phyloP scores from a whole-genome alignment of 2,888 invertebrate species.

The Pycnomerus fuliginosus region DNA sequence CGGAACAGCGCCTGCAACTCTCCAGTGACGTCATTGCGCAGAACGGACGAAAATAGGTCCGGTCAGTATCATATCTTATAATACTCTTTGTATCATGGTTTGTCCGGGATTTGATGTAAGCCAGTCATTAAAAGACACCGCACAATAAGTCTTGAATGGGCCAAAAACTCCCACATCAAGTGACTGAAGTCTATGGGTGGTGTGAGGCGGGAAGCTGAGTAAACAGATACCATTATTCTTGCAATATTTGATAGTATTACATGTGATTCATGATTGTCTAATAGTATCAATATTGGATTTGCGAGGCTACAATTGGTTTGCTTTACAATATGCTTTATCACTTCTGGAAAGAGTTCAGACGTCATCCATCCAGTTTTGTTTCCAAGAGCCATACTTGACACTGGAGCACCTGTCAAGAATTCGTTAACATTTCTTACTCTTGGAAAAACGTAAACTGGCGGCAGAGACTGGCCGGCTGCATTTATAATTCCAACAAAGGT shows the following conservation, averaged over 20 bases:
- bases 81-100: too few relatives aligned
- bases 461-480: conserved; percentile 24
- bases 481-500: conserved; percentile 29
- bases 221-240: conserved; percentile 42
- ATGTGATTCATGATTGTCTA: conserved; percentile 43
- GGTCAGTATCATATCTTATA: too few relatives aligned
- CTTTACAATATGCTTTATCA: conserved; percentile 34
- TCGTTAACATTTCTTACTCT: conserved; percentile 22
- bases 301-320: conserved; percentile 25
- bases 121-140: conserved; percentile 23
- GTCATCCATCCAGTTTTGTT: conserved; percentile 21
- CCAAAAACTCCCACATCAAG: conserved; percentile 35
- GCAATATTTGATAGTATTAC: conserved; percentile 37
- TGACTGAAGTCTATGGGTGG: conserved; percentile 40
- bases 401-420: conserved; percentile 21
- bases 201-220: conserved; percentile 43
- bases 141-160: conserved; percentile 37
- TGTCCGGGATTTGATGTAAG: conserved; percentile 31
- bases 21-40: too few relatives aligned
- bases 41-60: too few relatives aligned
- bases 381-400: conserved; percentile 19
- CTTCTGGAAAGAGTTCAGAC: conserved; percentile 28
- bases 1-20: too few relatives aligned
- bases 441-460: conserved; percentile 28
- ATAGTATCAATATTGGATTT: conserved; percentile 32